Conservation (phyloP, 2,797 vertebrate genomes). For the Sus cebifrons region DNA sequence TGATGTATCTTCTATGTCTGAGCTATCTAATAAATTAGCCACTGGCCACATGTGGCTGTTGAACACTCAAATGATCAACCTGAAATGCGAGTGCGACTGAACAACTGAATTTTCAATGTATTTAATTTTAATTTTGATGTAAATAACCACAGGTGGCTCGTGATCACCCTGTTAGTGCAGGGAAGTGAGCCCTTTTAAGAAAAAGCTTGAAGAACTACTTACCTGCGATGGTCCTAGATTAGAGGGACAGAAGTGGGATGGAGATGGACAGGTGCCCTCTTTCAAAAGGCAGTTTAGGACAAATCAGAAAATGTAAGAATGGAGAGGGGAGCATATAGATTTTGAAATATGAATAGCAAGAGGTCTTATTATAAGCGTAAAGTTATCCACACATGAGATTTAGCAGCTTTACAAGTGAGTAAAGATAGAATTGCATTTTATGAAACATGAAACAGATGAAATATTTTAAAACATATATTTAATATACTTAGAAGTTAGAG, state of each 20-base stretch:
- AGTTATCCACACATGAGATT: background rate
- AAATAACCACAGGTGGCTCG: background rate
- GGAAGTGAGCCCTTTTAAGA: background rate
- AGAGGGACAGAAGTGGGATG: background rate
- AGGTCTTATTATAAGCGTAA: background rate
- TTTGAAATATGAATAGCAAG: slow-evolving; percentile 36
- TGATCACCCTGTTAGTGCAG: background rate
- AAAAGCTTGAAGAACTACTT: slow-evolving; percentile 31
- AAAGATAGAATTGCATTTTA: background rate
- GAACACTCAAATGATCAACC: slow-evolving; percentile 12
- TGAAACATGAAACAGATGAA: slow-evolving; percentile 32
- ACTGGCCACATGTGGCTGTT: background rate
- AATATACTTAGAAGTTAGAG: slow-evolving; percentile 23
- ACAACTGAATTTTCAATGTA: background rate
- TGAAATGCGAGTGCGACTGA: background rate
- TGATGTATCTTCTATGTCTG: background rate
- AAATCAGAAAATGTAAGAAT: slow-evolving; percentile 34
- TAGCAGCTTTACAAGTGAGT: background rate
- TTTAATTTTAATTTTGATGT: slow-evolving; percentile 27
- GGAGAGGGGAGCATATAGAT: background rate
- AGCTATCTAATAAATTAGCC: background rate
- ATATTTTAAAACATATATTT: slow-evolving; percentile 1
- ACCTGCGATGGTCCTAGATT: background rate
- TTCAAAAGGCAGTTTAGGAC: background rate
- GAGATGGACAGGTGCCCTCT: background rate